phyloP scores from a whole-genome alignment of 2,113 vertebrate species.

The Fulica atra region DNA sequence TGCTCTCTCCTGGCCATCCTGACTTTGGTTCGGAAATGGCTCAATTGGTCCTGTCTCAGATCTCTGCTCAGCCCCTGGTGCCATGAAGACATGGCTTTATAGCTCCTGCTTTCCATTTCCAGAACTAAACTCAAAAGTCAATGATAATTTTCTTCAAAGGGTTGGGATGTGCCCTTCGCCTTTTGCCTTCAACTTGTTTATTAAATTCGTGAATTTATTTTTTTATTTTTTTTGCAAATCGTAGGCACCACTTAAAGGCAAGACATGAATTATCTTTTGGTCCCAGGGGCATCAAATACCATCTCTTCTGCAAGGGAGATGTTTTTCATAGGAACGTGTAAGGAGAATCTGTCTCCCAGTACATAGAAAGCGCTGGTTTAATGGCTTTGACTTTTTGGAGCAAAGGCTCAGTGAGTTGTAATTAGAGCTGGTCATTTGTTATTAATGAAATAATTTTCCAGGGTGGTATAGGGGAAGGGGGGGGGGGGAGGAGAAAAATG shows the following conservation, averaged over 20 bases:
- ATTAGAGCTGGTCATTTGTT: conserved; percentile 56
- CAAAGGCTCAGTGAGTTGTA: conserved; percentile 12
- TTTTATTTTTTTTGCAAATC: neutral
- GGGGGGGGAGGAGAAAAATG: neutral
- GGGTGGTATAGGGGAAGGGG: rapidly evolving
- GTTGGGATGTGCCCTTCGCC: neutral
- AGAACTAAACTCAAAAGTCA: conserved; percentile 35
- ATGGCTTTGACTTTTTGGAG: conserved; percentile 25
- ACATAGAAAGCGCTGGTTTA: neutral
- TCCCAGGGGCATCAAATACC: neutral
- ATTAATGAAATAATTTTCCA: conserved; percentile 38
- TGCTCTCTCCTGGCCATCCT: neutral
- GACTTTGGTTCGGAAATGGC: neutral
- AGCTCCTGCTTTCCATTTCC: conserved; percentile 5
- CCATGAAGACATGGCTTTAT: neutral
- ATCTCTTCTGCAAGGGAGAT: neutral
- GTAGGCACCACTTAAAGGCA: neutral
- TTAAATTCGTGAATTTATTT: neutral
- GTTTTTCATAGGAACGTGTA: neutral
- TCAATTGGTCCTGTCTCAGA: neutral
- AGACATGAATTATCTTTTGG: neutral
- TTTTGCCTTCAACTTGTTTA: conserved; percentile 10
- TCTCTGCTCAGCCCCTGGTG: neutral
- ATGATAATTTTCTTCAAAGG: conserved; percentile 35
- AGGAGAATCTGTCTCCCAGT: neutral